A percentile compares a stretch with the other conserved stretches of the same genome.
phyloP scores from a whole-genome alignment of 2,113 vertebrate species.

The Bombycilla garrulus region DNA sequence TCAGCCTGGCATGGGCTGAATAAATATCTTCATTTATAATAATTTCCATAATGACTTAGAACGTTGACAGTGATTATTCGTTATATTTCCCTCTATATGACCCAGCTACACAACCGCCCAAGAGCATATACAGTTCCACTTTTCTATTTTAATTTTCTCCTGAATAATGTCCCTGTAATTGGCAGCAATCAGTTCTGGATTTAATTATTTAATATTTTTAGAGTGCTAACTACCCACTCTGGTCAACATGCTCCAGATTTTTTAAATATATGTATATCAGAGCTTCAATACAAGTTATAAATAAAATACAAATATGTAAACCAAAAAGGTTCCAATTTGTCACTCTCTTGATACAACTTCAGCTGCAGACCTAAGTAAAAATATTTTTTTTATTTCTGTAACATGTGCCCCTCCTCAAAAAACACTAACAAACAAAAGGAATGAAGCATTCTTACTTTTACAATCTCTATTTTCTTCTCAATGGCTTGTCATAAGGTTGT shows the following conservation, averaged over 20 bases:
- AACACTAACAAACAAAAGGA: not conserved
- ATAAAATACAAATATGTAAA: not conserved
- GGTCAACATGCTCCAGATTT: not conserved
- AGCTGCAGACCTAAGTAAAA: not conserved
- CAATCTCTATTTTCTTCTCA: not conserved
- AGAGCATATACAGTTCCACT: not conserved
- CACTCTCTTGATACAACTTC: not conserved
- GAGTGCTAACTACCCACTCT: not conserved
- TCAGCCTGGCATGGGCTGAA: not conserved
- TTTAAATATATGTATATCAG: not conserved
- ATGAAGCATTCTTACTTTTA: not conserved
- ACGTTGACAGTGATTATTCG: not conserved
- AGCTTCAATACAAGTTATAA: not conserved
- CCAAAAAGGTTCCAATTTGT: not conserved
- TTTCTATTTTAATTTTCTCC: not conserved
- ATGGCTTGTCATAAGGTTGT: not conserved
- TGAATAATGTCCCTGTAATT: not conserved
- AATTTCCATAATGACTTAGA: conserved; percentile 19
- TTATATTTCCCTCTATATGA: not conserved
- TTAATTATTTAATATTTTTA: not conserved
- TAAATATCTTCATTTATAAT: conserved; percentile 43
- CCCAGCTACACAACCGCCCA: not conserved
- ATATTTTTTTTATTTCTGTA: not conserved
- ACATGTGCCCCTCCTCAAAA: not conserved
- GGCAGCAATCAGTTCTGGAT: not conserved